phyloP scores from a whole-genome alignment of 2,113 vertebrate species.

The Austrofundulus limnaeus region DNA sequence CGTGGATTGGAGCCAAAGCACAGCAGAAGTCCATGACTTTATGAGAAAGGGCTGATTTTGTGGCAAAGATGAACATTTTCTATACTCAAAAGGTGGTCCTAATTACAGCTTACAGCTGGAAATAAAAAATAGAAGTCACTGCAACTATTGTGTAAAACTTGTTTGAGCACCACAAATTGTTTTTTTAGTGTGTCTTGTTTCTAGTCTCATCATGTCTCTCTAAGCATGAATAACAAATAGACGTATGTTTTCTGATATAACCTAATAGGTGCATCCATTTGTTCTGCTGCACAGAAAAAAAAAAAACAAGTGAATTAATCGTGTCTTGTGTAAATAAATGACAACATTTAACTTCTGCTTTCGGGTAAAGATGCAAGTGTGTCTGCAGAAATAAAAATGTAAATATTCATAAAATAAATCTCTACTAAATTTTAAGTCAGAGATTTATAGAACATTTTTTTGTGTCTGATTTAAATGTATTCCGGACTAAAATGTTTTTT shows the following conservation, averaged over 20 bases:
- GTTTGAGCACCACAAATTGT: conserved; percentile 46
- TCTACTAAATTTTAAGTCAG: too few species aligned
- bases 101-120: background rate
- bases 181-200: conserved; percentile 57
- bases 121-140: background rate
- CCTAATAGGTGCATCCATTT: conserved; percentile 49
- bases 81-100: background rate
- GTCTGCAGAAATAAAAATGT: conserved; percentile 3
- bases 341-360: conserved; percentile 51
- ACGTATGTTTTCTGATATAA: conserved; percentile 53
- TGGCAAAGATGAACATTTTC: background rate
- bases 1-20: background rate
- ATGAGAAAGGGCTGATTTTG: background rate
- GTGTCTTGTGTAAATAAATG: conserved; percentile 64
- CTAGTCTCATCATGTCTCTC: conserved; percentile 47
- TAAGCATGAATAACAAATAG: conserved; percentile 54
- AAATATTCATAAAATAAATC: too few species aligned
- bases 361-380: conserved; percentile 6
- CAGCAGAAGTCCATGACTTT: background rate
- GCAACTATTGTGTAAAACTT: conserved; percentile 44
- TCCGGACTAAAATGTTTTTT: too few species aligned
- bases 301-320: conserved; percentile 45
- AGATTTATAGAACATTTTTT: too few species aligned
- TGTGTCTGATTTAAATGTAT: too few species aligned
- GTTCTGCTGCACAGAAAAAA: conserved; percentile 26